These are phyloP conservation scores for Alcis repandata DNA, from an alignment of 2,888 invertebrate genomes.

Conservation along the genomic window DNA sequence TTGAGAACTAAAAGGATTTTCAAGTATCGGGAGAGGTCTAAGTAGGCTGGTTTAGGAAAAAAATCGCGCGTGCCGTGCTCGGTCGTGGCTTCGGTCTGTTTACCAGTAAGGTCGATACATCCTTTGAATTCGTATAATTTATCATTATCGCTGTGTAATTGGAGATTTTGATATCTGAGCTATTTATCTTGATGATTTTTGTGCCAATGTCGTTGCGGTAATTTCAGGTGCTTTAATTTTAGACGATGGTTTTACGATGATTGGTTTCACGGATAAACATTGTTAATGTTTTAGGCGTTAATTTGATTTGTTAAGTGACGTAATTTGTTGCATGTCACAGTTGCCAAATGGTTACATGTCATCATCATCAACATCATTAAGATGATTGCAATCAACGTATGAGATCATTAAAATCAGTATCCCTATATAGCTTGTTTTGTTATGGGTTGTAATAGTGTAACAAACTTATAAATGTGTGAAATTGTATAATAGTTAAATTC, in stretches of 20 bases:
- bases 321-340: background rate
- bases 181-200: constrained; percentile 43
- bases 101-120: constrained; percentile 65
- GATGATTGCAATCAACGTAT: too few relatives aligned
- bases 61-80: constrained; percentile 50
- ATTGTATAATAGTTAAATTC: too few relatives aligned
- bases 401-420: too few relatives aligned
- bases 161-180: constrained; percentile 40
- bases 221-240: constrained; percentile 10
- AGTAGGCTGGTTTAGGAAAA: constrained; percentile 44
- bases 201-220: constrained; percentile 42
- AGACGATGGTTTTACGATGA: background rate
- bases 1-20: constrained; percentile 19
- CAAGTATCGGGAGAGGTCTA: constrained; percentile 46
- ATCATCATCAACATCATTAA: too few relatives aligned
- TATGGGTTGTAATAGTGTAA: too few relatives aligned
- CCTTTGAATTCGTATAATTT: constrained; percentile 57
- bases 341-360: too few relatives aligned
- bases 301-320: background rate
- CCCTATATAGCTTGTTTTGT: too few relatives aligned
- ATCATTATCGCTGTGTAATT: constrained; percentile 47
- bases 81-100: constrained; percentile 66
- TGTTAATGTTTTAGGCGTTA: background rate
- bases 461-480: too few relatives aligned
- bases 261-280: background rate